phyloP scores from a whole-genome alignment of 1,140 invertebrate genomes.

The Choristoneura fumiferana region DNA sequence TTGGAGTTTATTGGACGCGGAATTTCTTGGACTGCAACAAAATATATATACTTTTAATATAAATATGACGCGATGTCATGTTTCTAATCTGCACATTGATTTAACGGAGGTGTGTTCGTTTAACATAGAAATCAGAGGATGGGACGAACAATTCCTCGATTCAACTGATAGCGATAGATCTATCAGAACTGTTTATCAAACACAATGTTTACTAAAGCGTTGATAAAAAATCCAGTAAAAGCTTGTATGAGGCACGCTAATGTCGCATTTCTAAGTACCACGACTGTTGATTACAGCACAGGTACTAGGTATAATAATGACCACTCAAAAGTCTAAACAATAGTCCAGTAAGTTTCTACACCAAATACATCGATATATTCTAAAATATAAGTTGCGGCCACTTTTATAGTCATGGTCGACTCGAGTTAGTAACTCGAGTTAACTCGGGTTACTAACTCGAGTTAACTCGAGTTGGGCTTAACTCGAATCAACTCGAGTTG shows the following conservation, averaged over 20 bases:
- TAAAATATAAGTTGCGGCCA: too few relatives aligned
- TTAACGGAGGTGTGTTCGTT: background rate
- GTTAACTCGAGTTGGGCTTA: too few relatives aligned
- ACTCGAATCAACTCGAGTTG: too few relatives aligned
- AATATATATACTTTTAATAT: background rate
- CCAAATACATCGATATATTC: too few relatives aligned
- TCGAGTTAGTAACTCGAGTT: too few relatives aligned
- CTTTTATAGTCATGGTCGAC: too few relatives aligned
- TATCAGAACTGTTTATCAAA: slow-evolving; percentile 55
- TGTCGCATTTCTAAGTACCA: slow-evolving; percentile 31
- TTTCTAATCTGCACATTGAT: background rate
- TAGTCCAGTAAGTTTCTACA: too few relatives aligned
- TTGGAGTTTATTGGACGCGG: slow-evolving; percentile 21
- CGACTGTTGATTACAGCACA: slow-evolving; percentile 27
- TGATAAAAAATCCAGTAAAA: slow-evolving; percentile 63
- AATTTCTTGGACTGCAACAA: slow-evolving; percentile 38
- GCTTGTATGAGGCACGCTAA: slow-evolving; percentile 45
- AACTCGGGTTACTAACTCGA: too few relatives aligned
- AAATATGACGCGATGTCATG: background rate
- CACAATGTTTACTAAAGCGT: slow-evolving; percentile 56
- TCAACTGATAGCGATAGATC: slow-evolving; percentile 41
- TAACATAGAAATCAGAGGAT: background rate
- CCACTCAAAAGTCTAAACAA: too few relatives aligned
- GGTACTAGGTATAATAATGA: too few relatives aligned
- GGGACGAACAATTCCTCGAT: slow-evolving; percentile 36